Evolutionary conservation across 1,140 invertebrate species (phyloP).

Genomic region (Hirudo medicinalis): DNA sequence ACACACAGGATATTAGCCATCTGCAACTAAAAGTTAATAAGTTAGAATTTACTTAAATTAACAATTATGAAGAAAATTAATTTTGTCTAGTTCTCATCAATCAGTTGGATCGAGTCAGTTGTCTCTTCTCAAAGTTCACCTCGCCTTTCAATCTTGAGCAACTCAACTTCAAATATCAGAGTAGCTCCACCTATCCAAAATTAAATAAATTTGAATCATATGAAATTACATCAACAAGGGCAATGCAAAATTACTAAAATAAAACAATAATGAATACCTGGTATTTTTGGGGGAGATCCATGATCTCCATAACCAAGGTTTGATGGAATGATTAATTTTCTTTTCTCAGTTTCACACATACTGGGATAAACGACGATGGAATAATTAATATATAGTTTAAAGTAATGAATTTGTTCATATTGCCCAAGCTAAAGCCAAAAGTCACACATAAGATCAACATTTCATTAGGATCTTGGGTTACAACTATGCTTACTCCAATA

Average conservation of each 20-base stretch:
- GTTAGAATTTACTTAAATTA: too few relatives aligned
- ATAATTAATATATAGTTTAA: neutral
- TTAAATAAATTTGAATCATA: constrained; percentile 22
- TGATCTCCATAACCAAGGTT: constrained; percentile 64
- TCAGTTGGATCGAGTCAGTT: neutral
- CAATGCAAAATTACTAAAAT: too few relatives aligned
- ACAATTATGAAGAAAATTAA: neutral
- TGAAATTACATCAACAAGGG: too few relatives aligned
- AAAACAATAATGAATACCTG: constrained; percentile 38
- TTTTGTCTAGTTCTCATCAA: neutral
- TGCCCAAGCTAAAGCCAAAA: neutral
- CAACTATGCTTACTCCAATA: constrained; percentile 51
- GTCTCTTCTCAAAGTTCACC: constrained; percentile 41
- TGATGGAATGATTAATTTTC: constrained; percentile 69
- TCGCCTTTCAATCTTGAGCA: constrained; percentile 61
- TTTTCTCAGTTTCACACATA: constrained; percentile 72
- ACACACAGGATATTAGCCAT: too few relatives aligned
- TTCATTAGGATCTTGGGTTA: neutral
- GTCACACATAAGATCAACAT: neutral
- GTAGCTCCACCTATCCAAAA: constrained; percentile 49
- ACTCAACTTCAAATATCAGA: constrained; percentile 69
- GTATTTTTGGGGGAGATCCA: constrained; percentile 67
- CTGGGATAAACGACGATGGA: constrained; percentile 28
- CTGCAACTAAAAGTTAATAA: too few relatives aligned
- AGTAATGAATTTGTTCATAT: neutral